Conservation (phyloP, 2,113 vertebrate species). For the Myanophis thanlyinensis region DNA sequence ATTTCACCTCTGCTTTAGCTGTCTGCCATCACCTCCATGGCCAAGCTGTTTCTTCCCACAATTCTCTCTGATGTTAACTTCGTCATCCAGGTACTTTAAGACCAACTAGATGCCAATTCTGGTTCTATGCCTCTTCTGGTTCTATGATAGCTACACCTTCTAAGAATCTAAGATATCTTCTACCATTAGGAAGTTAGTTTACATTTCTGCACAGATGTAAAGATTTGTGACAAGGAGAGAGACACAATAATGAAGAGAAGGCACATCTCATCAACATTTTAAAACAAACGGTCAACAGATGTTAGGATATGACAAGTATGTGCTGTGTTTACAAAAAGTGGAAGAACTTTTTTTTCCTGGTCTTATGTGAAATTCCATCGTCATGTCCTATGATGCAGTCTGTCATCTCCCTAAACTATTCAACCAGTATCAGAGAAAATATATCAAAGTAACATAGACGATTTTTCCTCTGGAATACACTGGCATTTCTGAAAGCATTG, state of each 20-base stretch:
- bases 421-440: background rate
- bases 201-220: background rate
- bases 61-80: background rate
- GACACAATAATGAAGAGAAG: background rate
- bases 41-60: background rate
- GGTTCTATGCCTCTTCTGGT: background rate
- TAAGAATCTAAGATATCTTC: background rate
- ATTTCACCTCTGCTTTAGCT: too few relatives aligned
- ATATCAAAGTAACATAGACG: background rate
- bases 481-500: background rate
- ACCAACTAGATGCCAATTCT: background rate
- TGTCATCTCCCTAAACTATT: background rate
- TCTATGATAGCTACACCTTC: background rate
- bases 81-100: background rate
- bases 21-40: background rate
- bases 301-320: background rate
- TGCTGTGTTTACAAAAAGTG: background rate
- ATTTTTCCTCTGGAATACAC: background rate
- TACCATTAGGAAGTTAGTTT: background rate
- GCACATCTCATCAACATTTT: background rate
- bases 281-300: background rate
- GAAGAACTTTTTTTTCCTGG: too few relatives aligned
- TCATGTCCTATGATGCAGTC: background rate
- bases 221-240: background rate
- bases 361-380: background rate